These are phyloP conservation scores for Drosophila guanche DNA, from an alignment of 1,140 invertebrate genomes.

Conservation along the genomic window DNA sequence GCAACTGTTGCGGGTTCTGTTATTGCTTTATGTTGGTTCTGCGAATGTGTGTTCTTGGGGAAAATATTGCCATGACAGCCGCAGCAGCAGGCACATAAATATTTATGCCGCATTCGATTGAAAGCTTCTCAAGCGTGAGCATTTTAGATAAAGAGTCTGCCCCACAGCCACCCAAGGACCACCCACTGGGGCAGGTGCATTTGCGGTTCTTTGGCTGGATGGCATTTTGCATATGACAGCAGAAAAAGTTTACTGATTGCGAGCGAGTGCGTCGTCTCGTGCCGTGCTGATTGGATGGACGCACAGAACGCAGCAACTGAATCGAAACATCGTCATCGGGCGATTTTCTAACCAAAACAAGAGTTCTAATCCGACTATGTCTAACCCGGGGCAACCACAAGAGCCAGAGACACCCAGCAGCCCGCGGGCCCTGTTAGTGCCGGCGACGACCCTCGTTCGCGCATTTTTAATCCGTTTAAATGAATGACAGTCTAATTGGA, in stretches of 20 bases:
- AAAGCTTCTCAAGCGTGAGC: constrained; percentile 81
- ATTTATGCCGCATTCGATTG: constrained; percentile 76
- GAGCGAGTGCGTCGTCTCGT: constrained; percentile 34
- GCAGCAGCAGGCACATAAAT: constrained; percentile 59
- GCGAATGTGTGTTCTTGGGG: background rate
- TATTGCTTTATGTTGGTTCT: constrained; percentile 7
- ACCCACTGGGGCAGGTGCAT: constrained; percentile 35
- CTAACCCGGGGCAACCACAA: constrained; percentile 60
- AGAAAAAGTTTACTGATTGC: constrained; percentile 69
- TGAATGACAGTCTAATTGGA: constrained; percentile 84
- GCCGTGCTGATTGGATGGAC: constrained; percentile 66
- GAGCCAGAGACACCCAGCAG: constrained; percentile 37
- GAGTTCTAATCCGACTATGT: constrained; percentile 63
- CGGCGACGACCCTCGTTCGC: constrained; percentile 48
- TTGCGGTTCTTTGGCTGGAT: constrained; percentile 24
- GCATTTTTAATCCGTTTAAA: constrained; percentile 83
- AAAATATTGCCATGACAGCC: constrained; percentile 47
- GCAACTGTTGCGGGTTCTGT: constrained; percentile 66
- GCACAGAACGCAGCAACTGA: constrained; percentile 31
- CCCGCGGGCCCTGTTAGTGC: constrained; percentile 48
- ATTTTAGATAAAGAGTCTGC: constrained; percentile 80
- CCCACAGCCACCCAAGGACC: constrained; percentile 9
- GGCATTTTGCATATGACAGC: constrained; percentile 77
- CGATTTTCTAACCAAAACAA: constrained; percentile 79
- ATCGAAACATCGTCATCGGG: constrained; percentile 45